Conservation (phyloP, 2,797 vertebrate species). For the Muscicapa comitata region DNA sequence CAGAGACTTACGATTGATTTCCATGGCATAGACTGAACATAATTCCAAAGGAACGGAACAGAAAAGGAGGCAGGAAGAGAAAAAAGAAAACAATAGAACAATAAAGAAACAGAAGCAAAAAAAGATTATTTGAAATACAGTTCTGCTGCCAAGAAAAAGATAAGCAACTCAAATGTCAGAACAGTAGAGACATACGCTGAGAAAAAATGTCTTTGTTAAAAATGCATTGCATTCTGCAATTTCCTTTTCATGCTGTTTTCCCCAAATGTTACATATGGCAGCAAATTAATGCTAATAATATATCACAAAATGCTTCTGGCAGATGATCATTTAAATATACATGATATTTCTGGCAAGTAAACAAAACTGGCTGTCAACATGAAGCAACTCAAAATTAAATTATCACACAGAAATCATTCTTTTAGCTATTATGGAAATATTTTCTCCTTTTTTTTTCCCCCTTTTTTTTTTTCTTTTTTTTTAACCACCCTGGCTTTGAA, state of each 20-base stretch:
- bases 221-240: not conserved
- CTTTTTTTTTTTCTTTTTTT: fast-evolving
- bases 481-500: not conserved
- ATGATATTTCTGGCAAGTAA: not conserved
- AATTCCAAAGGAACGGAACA: slow-evolving; percentile 11
- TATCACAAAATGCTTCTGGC: slow-evolving; percentile 53
- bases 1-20: slow-evolving; percentile 96
- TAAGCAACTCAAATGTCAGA: slow-evolving; percentile 5
- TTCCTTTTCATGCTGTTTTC: slow-evolving; percentile 33
- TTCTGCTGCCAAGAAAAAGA: slow-evolving; percentile 19
- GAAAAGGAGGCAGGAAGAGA: slow-evolving; percentile 23
- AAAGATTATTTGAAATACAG: not conserved
- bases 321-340: slow-evolving; percentile 65
- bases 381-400: not conserved
- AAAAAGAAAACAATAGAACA: slow-evolving; percentile 46
- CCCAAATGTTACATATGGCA: not conserved
- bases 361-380: not conserved
- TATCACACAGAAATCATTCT: not conserved
- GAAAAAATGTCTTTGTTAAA: not conserved
- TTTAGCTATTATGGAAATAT: not conserved
- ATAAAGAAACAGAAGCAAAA: not conserved
- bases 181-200: not conserved
- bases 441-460: not conserved
- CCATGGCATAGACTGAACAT: slow-evolving; percentile 95
- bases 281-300: not conserved